phyloP scores from a whole-genome alignment of 92 coral and sea anemone genomes.

The Phenganax marumi region DNA sequence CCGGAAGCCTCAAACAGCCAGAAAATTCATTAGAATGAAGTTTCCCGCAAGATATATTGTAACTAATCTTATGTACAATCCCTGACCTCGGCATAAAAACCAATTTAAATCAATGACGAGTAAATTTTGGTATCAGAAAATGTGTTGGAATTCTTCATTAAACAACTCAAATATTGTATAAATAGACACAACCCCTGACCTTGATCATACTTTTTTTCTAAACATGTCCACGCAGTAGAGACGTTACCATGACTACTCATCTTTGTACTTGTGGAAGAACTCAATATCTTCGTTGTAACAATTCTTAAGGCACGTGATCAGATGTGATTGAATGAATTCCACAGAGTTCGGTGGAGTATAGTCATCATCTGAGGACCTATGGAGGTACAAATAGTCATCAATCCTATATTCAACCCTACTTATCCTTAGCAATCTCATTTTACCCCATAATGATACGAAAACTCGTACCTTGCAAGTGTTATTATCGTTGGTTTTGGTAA shows the following conservation, averaged over 20 bases:
- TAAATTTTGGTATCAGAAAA: too few relatives aligned
- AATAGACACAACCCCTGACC: too few relatives aligned
- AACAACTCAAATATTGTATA: too few relatives aligned
- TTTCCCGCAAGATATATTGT: too few relatives aligned
- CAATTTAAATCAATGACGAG: too few relatives aligned
- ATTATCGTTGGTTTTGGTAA: conserved; percentile 75
- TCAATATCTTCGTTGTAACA: conserved; percentile 45
- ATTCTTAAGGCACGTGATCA: conserved; percentile 49
- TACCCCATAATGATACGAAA: neutral
- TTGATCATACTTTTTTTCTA: too few relatives aligned
- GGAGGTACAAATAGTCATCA: neutral
- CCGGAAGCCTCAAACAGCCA: too few relatives aligned
- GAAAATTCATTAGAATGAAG: too few relatives aligned
- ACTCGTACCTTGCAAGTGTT: conserved; percentile 81
- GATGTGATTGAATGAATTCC: conserved; percentile 66
- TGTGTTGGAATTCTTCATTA: too few relatives aligned
- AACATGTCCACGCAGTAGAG: too few relatives aligned
- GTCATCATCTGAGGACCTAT: conserved; percentile 83
- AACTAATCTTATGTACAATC: too few relatives aligned
- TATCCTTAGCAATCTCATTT: conserved; percentile 44
- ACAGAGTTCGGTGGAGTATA: conserved; percentile 82
- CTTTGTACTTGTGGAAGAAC: conserved; percentile 13
- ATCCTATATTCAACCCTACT: conserved; percentile 34
- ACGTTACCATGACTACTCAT: neutral
- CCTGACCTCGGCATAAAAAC: too few relatives aligned